Conservation (phyloP, 1,140 invertebrate species). For the Sinella curviseta region DNA sequence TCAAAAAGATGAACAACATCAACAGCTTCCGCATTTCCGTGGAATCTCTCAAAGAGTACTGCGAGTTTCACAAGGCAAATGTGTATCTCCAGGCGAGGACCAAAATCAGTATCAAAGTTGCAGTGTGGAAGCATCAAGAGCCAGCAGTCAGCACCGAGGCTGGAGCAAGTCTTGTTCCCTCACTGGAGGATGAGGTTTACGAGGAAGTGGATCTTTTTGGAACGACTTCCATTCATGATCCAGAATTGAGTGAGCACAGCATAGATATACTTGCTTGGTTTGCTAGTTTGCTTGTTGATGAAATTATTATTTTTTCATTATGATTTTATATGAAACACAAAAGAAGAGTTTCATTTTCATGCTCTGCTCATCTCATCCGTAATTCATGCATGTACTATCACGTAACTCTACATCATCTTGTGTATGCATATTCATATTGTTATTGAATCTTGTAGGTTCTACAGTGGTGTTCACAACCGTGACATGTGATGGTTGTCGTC, state of each 20-base stretch:
- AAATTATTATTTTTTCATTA: too few relatives aligned
- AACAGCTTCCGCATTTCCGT: conserved; percentile 18
- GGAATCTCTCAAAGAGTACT: conserved; percentile 21
- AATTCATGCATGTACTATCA: too few relatives aligned
- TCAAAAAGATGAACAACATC: conserved; percentile 20
- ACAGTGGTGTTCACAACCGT: conserved; percentile 6
- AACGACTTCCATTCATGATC: background rate
- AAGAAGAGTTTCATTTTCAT: too few relatives aligned
- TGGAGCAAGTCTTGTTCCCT: background rate
- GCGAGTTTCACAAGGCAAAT: conserved; percentile 6
- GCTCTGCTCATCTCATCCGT: too few relatives aligned
- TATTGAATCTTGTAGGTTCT: background rate
- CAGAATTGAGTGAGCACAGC: background rate
- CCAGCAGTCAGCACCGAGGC: background rate
- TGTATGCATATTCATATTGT: background rate
- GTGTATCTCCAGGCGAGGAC: background rate
- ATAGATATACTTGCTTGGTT: background rate
- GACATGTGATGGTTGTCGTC: conserved; percentile 18
- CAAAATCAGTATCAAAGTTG: conserved; percentile 17
- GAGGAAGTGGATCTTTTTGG: conserved; percentile 21
- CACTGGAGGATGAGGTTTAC: background rate
- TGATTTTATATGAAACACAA: background rate
- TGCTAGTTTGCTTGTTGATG: too few relatives aligned
- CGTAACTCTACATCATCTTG: too few relatives aligned
- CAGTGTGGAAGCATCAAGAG: background rate